These are phyloP conservation scores for Coregonus ussuriensis DNA, from an alignment of 2,797 vertebrate species.

Conservation along the genomic window DNA sequence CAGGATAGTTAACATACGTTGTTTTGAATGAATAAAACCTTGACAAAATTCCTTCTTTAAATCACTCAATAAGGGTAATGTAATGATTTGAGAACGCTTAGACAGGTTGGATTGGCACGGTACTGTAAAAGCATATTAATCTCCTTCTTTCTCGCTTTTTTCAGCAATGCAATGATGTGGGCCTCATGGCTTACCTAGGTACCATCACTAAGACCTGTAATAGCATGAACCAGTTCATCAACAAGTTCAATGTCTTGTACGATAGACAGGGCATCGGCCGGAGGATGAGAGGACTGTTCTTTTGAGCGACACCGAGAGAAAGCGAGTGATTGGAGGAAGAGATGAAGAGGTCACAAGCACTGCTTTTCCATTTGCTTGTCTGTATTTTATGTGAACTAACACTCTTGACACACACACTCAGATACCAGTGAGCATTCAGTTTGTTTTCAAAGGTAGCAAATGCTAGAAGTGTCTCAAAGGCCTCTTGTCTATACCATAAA, in stretches of 20 bases:
- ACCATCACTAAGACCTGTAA: constrained; percentile 96
- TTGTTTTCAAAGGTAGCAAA: constrained; percentile 36
- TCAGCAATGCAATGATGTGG: constrained; percentile 96
- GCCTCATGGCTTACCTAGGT: constrained; percentile 93
- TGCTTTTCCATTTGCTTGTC: constrained; percentile 46
- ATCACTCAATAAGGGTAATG: not conserved
- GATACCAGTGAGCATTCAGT: constrained; percentile 34
- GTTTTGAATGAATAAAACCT: not conserved
- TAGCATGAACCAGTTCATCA: constrained; percentile 98
- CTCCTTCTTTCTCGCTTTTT: not conserved
- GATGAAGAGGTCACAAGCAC: constrained; percentile 41
- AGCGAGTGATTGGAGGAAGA: constrained; percentile 27
- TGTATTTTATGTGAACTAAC: constrained; percentile 36
- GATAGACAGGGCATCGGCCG: constrained; percentile 93
- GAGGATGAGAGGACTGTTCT: constrained; percentile 93
- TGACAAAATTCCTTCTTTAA: not conserved
- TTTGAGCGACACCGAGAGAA: constrained; percentile 67
- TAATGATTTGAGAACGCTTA: not conserved
- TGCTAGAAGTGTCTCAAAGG: constrained; percentile 37
- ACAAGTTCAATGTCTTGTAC: constrained; percentile 95
- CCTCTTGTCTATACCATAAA: constrained; percentile 47
- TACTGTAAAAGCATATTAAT: not conserved
- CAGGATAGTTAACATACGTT: not conserved
- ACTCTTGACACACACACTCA: constrained; percentile 28
- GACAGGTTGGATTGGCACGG: not conserved